Conservation (phyloP, 2,113 vertebrate species). For the Oceanites oceanicus region DNA sequence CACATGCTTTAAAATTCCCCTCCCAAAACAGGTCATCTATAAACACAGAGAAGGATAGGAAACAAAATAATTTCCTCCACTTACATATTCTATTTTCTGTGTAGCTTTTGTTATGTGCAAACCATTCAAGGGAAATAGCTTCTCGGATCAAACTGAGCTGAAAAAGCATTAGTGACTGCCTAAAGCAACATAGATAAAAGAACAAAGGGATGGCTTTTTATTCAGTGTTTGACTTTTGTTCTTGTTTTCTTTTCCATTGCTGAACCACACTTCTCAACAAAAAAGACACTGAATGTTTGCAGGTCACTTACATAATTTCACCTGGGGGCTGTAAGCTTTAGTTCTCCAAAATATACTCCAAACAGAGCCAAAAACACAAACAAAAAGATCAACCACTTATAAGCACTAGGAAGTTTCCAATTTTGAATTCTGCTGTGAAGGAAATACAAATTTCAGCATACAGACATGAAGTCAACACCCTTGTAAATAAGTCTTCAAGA, state of each 20-base stretch:
- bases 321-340: neutral
- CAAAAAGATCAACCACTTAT: neutral
- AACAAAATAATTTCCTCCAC: neutral
- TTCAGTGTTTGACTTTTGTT: conserved; percentile 29
- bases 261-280: neutral
- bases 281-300: neutral
- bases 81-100: conserved; percentile 22
- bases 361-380: neutral
- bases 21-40: neutral
- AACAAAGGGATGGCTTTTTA: neutral
- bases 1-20: neutral
- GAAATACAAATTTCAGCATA: neutral
- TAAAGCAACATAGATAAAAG: conserved; percentile 59
- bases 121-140: conserved; percentile 44
- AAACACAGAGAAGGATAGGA: neutral
- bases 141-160: conserved; percentile 35
- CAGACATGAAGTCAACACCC: neutral
- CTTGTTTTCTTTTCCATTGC: conserved; percentile 14
- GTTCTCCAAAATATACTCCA: neutral
- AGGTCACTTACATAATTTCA: conserved; percentile 5
- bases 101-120: conserved; percentile 13
- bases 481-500: neutral
- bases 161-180: conserved; percentile 35
- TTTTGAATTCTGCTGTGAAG: neutral
- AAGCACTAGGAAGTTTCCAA: neutral